These are phyloP conservation scores for Heteromormyrus szaboi DNA, from an alignment of 2,797 vertebrate species.

Conservation along the genomic window DNA sequence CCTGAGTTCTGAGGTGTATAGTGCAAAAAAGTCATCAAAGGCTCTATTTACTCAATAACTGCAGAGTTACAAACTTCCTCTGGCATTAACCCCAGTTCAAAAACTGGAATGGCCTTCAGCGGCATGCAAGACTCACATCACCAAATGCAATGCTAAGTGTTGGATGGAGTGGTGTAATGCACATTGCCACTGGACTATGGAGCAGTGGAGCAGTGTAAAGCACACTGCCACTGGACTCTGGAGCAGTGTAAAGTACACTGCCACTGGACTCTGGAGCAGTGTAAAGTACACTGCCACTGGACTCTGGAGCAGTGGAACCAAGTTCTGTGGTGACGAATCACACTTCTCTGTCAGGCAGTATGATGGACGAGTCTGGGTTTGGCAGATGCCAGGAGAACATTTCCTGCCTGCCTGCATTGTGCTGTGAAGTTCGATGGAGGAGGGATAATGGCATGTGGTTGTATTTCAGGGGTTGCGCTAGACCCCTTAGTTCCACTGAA, in stretches of 20 bases:
- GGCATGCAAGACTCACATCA: not conserved
- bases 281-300: no score
- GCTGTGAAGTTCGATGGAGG: not conserved
- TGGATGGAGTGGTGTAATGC: not conserved
- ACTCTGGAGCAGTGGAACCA: not conserved
- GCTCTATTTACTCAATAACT: not conserved
- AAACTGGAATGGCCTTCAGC: not conserved
- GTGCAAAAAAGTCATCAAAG: not conserved
- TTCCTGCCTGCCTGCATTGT: not conserved
- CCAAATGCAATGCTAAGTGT: not conserved
- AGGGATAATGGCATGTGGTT: not conserved
- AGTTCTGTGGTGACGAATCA: not conserved
- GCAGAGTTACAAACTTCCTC: not conserved
- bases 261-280: not conserved
- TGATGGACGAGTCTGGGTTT: not conserved
- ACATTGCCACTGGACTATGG: not conserved
- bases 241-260: not conserved
- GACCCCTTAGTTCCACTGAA: not conserved
- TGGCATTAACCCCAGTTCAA: not conserved
- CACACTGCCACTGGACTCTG: not conserved
- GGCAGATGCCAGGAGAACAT: not conserved
- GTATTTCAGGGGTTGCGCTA: not conserved
- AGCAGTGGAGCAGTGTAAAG: not conserved
- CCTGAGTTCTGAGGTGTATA: not conserved
- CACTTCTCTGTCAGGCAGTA: not conserved